Base-by-base conservation (phyloP, 2,113 vertebrate species). In the Alouatta palliata region DNA sequence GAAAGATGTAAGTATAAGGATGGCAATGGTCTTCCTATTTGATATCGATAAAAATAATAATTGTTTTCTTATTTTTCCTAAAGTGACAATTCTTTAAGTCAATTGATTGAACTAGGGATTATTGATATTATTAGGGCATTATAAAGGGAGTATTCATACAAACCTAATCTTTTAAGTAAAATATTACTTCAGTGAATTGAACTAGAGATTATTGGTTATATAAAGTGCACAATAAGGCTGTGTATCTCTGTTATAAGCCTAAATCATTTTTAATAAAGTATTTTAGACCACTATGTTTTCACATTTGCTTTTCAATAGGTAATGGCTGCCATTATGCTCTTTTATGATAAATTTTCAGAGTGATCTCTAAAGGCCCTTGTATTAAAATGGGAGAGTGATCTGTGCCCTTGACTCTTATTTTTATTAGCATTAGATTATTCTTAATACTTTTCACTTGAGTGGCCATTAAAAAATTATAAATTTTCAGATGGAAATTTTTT, bases 381-480 rank as follows among this genome's bases (percentile, higher is more conserved):
- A 45, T 83, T 96, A 92, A 94, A 93, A 91, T 25, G 16, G 47
- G 14, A 81, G 32, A 70, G 71, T 76, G 27, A 70, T 80, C 47
- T 82, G 19, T 71, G 80, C 14, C 21, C 56, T 85, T 56, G 54
- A 88, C 40, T 89, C 73, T 73, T 89, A 79, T 35, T 93, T 32
- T 92, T 75, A 92, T 96, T 79, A 95, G 45, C 37, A 76, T 68
- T 64, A 90, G 37, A 93, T 87, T 47, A 94, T 75, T 88, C n/a
- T 87, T 79, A 76, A 87, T 54, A 89, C 58, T 86, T 88, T 93
- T 90, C 47, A 75, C 58, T 86, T 92, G 83, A 96, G 37, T 96
- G n/a, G 30, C 61, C 89, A 87, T 97, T 97, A 84, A 54, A 96
- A 97, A 96, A 91, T 96, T 82, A 47, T 83, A 61, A 32, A 54